phyloP scores from a whole-genome alignment of 37 sponge, comb jelly and placozoan genomes.

The Theonella swinhoei region DNA sequence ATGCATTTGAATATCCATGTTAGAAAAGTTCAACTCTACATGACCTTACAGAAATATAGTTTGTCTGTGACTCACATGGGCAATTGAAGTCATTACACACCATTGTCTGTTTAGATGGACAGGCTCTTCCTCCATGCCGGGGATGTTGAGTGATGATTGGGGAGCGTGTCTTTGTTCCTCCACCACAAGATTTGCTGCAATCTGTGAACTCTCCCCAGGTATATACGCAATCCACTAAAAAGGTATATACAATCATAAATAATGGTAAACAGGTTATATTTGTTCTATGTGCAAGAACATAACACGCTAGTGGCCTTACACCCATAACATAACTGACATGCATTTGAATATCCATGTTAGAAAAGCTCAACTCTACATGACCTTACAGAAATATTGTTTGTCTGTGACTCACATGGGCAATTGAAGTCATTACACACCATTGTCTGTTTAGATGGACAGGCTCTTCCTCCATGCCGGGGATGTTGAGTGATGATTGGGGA shows the following conservation, averaged over 20 bases:
- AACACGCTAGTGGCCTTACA: no score
- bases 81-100: not conserved
- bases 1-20: no score
- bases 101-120: not conserved
- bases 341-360: no score
- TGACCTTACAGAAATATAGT: no score
- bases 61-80: not conserved
- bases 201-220: not conserved
- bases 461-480: not conserved
- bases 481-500: not conserved
- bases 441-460: not conserved
- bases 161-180: not conserved
- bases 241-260: no score
- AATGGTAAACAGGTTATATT: no score
- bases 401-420: not conserved
- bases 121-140: not conserved
- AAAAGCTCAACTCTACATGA: no score
- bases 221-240: not conserved
- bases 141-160: not conserved
- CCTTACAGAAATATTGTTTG: no score
- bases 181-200: not conserved
- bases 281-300: no score
- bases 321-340: no score
- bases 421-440: not conserved
- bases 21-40: no score